A percentile compares a stretch with the other conserved stretches of the same genome.
phyloP scores from a whole-genome alignment of 2,888 invertebrate species.

The Clitarchus hookeri region DNA sequence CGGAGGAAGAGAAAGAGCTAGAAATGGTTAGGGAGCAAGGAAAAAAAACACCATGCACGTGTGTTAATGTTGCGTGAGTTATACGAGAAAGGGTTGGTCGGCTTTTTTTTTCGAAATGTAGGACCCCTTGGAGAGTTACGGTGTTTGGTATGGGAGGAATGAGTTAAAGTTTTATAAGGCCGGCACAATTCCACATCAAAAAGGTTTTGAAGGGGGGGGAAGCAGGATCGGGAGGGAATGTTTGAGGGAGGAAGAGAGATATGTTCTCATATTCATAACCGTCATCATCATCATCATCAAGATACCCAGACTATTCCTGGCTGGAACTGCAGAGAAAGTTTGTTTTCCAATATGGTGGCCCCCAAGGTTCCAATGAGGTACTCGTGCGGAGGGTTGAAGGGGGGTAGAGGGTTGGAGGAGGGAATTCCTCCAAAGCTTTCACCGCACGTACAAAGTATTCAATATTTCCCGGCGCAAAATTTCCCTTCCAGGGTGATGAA shows the following conservation, averaged over 20 bases:
- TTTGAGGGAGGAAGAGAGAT: neutral
- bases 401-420: neutral
- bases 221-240: neutral
- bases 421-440: neutral
- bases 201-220: neutral
- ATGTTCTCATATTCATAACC: slow-evolving; percentile 4
- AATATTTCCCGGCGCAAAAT: neutral
- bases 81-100: neutral
- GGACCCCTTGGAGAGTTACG: neutral
- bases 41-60: neutral
- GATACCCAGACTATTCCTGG: neutral
- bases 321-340: slow-evolving; percentile 2
- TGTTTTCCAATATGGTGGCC: neutral
- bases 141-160: neutral
- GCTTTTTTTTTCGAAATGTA: neutral
- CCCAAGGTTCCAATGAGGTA: neutral
- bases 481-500: neutral
- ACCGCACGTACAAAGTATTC: slow-evolving; percentile 4
- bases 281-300: neutral
- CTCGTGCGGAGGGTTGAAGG: no score
- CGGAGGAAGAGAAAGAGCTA: neutral
- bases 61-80: neutral
- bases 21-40: neutral
- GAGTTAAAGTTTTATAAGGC: neutral
- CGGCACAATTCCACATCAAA: neutral